Percentiles rank a stretch among this genome's conserved stretches.
Conservation (phyloP, 2,888 invertebrate species). For the Drosophila tripunctata region DNA sequence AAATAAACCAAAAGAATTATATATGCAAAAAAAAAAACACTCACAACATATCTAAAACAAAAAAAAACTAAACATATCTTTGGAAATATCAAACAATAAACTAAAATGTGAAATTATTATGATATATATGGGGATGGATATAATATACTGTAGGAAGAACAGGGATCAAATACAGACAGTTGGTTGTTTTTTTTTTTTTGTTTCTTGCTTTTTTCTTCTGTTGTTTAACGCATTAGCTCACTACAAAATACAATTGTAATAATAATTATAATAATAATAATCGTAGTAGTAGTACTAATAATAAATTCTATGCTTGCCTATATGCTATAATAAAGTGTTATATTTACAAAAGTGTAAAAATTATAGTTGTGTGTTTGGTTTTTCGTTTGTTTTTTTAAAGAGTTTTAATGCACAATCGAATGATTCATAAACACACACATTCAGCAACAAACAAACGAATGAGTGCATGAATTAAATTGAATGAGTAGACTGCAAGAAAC, state of each 20-base stretch:
- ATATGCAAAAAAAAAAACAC: conserved; percentile 32
- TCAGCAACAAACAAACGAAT: conserved; percentile 27
- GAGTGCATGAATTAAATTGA: conserved; percentile 9
- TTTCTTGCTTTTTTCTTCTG: neutral
- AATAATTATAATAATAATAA: conserved; percentile 12
- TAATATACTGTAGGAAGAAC: conserved; percentile 36
- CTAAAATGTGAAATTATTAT: conserved; percentile 47
- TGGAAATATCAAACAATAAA: conserved; percentile 75
- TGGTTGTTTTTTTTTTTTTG: conserved; percentile 16
- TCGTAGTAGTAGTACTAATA: no score
- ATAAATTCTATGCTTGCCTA: conserved; percentile 36
- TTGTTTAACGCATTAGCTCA: neutral
- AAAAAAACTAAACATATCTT: conserved; percentile 72
- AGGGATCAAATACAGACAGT: conserved; percentile 35
- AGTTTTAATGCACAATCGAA: conserved; percentile 26
- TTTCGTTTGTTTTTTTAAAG: no score
- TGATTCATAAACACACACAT: conserved; percentile 43
- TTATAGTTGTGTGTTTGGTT: conserved; percentile 11
- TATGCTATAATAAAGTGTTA: conserved; percentile 11
- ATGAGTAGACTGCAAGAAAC: conserved; percentile 34
- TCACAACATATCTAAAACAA: conserved; percentile 21
- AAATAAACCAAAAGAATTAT: no score
- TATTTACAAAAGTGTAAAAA: conserved; percentile 32
- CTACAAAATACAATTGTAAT: conserved; percentile 16
- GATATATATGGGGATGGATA: neutral